Percentiles rank a stretch among this genome's conserved stretches.
Evolutionary conservation across 2,113 vertebrate genomes (phyloP).

Genomic region (Serinus canaria): DNA sequence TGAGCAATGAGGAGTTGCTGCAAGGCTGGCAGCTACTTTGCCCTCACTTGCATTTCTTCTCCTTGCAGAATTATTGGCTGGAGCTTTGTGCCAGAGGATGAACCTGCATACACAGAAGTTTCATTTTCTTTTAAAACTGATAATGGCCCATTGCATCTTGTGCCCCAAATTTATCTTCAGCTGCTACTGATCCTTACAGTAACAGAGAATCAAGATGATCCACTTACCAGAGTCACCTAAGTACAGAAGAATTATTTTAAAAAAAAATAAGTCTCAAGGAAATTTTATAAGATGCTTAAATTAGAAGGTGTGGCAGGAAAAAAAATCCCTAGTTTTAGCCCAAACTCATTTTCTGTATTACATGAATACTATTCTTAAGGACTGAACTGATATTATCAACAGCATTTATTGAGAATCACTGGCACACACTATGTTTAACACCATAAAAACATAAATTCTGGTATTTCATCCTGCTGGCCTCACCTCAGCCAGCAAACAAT

Average conservation of each 20-base stretch:
- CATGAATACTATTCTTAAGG: background rate
- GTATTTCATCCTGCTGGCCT: background rate
- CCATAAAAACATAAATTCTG: background rate
- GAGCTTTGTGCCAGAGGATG: background rate
- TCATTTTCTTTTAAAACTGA: background rate
- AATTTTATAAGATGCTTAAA: background rate
- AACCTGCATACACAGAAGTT: background rate
- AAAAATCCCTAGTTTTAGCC: background rate
- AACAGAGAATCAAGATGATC: background rate
- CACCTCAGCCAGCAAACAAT: background rate
- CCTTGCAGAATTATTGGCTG: background rate
- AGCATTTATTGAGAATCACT: background rate
- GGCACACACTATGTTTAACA: background rate
- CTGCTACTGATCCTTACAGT: background rate
- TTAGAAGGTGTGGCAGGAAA: background rate
- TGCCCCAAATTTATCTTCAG: background rate
- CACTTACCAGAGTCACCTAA: background rate
- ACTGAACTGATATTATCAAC: background rate
- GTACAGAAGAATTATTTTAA: background rate
- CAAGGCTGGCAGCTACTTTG: background rate
- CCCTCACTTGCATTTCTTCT: background rate
- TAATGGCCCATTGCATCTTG: background rate
- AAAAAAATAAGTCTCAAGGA: background rate
- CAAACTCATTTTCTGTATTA: background rate
- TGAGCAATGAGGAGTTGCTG: accelerated